phyloP scores from a whole-genome alignment of 2,888 invertebrate species.

The Dolichopus griseipennis region DNA sequence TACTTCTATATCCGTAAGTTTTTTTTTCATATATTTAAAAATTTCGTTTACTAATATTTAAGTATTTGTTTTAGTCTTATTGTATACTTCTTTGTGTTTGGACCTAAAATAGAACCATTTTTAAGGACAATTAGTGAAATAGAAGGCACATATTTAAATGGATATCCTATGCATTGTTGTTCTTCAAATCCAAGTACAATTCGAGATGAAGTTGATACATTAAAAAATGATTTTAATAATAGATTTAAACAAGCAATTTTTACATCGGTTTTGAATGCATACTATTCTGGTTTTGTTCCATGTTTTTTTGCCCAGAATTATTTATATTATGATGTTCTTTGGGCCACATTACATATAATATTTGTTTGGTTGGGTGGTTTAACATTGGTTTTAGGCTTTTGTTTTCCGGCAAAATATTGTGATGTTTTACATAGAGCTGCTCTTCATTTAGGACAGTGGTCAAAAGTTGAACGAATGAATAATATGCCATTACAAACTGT shows the following conservation, averaged over 20 bases:
- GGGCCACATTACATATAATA: constrained; percentile 74
- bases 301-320: constrained; percentile 75
- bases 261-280: constrained; percentile 70
- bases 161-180: constrained; percentile 67
- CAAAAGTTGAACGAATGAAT: constrained; percentile 29
- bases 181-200: constrained; percentile 61
- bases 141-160: constrained; percentile 42
- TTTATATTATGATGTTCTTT: constrained; percentile 73
- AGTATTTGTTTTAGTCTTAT: constrained; percentile 50
- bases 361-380: constrained; percentile 80
- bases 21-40: not conserved
- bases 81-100: constrained; percentile 74
- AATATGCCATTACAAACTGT: constrained; percentile 26
- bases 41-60: constrained; percentile 2
- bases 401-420: constrained; percentile 60
- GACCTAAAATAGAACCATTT: constrained; percentile 66
- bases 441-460: constrained; percentile 66
- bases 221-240: constrained; percentile 81
- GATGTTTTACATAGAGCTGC: constrained; percentile 87
- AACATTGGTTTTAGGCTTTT: constrained; percentile 64
- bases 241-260: constrained; percentile 83
- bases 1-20: constrained; percentile 85
- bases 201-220: constrained; percentile 73
- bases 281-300: constrained; percentile 82
- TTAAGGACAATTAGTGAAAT: constrained; percentile 50